Conservation (phyloP, 2,797 vertebrate genomes). For the Ptychobarbus kaznakovi region DNA sequence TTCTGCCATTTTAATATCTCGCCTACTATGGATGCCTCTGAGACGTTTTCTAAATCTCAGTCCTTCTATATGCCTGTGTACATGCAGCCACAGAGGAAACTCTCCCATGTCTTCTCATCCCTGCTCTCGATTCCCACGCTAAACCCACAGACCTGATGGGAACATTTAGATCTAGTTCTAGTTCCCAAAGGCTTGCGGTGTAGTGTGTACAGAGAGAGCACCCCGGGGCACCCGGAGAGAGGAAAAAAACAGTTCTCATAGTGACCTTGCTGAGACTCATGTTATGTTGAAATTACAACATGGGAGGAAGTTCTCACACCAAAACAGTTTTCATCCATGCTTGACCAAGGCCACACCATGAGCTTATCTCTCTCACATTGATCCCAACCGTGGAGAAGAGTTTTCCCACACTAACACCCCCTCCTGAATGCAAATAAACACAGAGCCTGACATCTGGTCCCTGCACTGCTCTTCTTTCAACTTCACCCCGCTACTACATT, state of each 20-base stretch:
- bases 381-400: constrained; percentile 68
- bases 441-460: constrained; percentile 67
- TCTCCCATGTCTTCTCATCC: constrained; percentile 73
- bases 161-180: constrained; percentile 64
- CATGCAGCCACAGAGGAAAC: constrained; percentile 63
- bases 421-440: constrained; percentile 73
- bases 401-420: constrained; percentile 77
- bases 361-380: constrained; percentile 78
- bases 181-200: constrained; percentile 54
- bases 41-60: constrained; percentile 21
- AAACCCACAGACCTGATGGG: constrained; percentile 66
- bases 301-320: constrained; percentile 72
- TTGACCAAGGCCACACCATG: constrained; percentile 72
- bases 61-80: constrained; percentile 61
- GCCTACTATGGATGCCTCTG: neutral
- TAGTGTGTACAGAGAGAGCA: constrained; percentile 55
- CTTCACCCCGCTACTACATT: constrained; percentile 45
- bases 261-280: constrained; percentile 56
- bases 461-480: constrained; percentile 29
- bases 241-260: constrained; percentile 47
- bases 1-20: neutral
- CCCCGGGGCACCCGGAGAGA: constrained; percentile 39
- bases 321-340: constrained; percentile 68
- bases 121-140: constrained; percentile 77
- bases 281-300: constrained; percentile 61